phyloP scores from a whole-genome alignment of 2,888 invertebrate species.

The Mythimna lalbum region DNA sequence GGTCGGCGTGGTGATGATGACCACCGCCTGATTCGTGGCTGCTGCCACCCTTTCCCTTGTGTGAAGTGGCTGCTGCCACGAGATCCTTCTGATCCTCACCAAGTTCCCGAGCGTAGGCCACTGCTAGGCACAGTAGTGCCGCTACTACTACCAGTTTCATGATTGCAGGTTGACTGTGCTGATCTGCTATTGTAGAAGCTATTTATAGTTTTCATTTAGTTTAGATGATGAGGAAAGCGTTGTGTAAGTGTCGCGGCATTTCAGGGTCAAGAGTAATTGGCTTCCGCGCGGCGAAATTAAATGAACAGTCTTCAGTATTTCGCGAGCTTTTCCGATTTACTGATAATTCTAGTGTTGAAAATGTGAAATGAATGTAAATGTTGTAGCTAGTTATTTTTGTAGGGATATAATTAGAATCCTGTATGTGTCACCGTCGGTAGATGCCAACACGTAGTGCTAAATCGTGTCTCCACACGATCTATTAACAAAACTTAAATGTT shows the following conservation, averaged over 20 bases:
- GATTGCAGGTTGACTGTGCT: constrained; percentile 77
- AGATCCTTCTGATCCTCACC: constrained; percentile 82
- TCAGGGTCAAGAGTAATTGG: constrained; percentile 58
- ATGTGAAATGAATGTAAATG: not conserved
- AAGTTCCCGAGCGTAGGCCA: constrained; percentile 79
- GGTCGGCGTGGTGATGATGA: constrained; percentile 82
- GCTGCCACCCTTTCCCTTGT: constrained; percentile 71
- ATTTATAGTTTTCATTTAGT: constrained; percentile 80
- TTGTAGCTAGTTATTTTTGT: constrained; percentile 3
- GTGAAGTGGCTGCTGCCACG: constrained; percentile 79
- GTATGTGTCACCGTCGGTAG: not conserved
- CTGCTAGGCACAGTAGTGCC: constrained; percentile 82
- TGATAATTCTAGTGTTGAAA: not conserved
- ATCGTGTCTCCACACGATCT: not conserved
- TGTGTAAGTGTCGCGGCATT: constrained; percentile 59
- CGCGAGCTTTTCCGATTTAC: constrained; percentile 21
- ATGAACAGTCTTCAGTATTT: constrained; percentile 46
- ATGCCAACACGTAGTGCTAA: not conserved
- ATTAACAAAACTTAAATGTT: not conserved
- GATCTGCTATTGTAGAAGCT: constrained; percentile 69
- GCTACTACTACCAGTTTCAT: constrained; percentile 83
- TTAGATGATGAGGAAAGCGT: constrained; percentile 82
- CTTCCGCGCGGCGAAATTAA: constrained; percentile 36
- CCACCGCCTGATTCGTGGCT: constrained; percentile 84
- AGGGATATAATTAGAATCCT: not conserved